Conservation (phyloP, 1,140 invertebrate species). For the Drosophila sproati region DNA sequence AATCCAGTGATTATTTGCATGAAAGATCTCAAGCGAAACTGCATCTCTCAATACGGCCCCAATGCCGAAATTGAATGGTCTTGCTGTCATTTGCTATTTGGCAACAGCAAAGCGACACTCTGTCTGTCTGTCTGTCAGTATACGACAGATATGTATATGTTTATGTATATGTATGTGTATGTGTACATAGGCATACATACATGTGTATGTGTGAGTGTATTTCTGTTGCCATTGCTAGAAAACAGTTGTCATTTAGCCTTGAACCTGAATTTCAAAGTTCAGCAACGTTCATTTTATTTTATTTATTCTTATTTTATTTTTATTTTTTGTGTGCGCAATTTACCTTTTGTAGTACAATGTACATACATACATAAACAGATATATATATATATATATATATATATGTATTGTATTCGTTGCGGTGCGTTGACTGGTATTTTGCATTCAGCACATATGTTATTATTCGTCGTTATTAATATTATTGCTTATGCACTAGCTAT, state of each 20-base stretch:
- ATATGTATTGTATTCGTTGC: background rate
- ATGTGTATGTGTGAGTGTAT: constrained; percentile 6
- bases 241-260: constrained; percentile 71
- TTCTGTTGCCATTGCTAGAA: constrained; percentile 46
- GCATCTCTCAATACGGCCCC: background rate
- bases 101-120: constrained; percentile 15
- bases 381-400: background rate
- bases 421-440: constrained; percentile 36
- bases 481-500: background rate
- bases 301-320: background rate
- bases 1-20: too few species aligned
- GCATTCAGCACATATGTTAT: constrained; percentile 10
- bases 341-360: constrained; percentile 57
- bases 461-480: constrained; percentile 2
- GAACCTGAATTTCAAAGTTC: constrained; percentile 78
- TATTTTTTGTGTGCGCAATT: constrained; percentile 48
- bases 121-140: constrained; percentile 1
- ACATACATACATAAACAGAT: background rate
- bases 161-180: background rate
- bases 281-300: constrained; percentile 32
- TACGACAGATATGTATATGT: constrained; percentile 1
- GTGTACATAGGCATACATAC: background rate
- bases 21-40: too few species aligned
- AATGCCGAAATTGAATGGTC: constrained; percentile 28
- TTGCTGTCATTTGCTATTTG: constrained; percentile 13